A percentile compares a stretch with the other conserved stretches of the same genome.
Evolutionary conservation across 2,113 vertebrate species (phyloP).

Genomic region (Cynocephalus volans): DNA sequence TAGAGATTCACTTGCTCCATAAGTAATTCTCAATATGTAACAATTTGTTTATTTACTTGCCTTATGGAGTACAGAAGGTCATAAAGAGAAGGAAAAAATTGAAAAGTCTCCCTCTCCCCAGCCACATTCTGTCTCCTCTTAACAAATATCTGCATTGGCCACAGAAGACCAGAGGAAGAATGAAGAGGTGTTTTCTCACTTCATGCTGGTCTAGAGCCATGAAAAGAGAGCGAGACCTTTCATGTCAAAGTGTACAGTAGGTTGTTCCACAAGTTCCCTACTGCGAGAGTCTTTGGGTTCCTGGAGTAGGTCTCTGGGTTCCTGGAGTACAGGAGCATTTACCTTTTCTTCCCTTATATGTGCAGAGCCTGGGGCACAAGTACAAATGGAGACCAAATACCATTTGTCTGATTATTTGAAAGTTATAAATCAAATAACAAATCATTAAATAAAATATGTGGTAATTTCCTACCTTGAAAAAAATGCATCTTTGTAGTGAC

Average conservation of each 20-base stretch:
- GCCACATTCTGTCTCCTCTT: background rate
- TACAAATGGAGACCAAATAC: background rate
- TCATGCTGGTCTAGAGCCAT: background rate
- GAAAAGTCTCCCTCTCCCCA: background rate
- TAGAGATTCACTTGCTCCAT: background rate
- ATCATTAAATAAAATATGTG: constrained; percentile 37
- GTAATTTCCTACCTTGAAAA: constrained; percentile 45
- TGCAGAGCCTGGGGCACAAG: background rate
- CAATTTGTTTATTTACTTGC: background rate
- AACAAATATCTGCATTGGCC: background rate
- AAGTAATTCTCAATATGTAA: background rate
- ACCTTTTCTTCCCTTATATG: background rate
- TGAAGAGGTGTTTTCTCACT: background rate
- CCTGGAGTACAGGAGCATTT: too few species aligned
- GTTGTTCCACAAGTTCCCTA: background rate
- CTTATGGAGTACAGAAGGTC: background rate
- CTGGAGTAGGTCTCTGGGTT: too few species aligned
- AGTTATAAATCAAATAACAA: constrained; percentile 63
- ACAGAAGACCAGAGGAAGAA: background rate
- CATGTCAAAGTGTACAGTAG: background rate
- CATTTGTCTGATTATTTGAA: constrained; percentile 50
- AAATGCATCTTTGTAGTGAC: constrained; percentile 26
- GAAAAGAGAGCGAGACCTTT: background rate
- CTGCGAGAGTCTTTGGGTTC: background rate
- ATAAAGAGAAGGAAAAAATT: background rate